Percentiles rank a stretch among this genome's conserved stretches.
Evolutionary conservation across 2,888 invertebrate genomes (phyloP).

Genomic region (Cephus rjabovi): DNA sequence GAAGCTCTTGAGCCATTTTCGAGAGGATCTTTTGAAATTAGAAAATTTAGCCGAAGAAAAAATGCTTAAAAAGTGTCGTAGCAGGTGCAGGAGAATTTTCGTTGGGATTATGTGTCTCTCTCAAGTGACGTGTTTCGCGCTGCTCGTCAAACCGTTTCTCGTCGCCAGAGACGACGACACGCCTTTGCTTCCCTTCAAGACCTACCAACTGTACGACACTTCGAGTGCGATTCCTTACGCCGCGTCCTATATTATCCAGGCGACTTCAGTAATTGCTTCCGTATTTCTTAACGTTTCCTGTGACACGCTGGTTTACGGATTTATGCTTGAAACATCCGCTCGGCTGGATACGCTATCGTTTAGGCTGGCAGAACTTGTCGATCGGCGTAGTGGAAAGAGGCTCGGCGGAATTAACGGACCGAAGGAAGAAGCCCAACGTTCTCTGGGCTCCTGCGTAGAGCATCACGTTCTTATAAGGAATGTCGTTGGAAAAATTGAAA

Average conservation of each 20-base stretch:
- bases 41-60: background rate
- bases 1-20: background rate
- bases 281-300: background rate
- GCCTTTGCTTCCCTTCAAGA: background rate
- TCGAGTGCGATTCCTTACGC: background rate
- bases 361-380: background rate
- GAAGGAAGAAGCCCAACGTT: background rate
- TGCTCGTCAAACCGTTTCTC: background rate
- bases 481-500: background rate
- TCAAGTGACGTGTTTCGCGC: background rate
- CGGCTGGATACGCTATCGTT: background rate
- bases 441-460: background rate
- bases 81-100: background rate
- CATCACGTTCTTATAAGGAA: background rate
- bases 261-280: background rate
- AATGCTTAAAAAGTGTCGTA: background rate
- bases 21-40: background rate
- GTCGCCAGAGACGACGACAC: background rate
- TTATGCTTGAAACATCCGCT: background rate
- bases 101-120: background rate
- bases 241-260: background rate
- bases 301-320: background rate
- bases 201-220: background rate
- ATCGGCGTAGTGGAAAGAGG: too few species aligned
- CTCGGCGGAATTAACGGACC: background rate